phyloP scores from a whole-genome alignment of 2,797 vertebrate genomes.

The Acrossocheilus fasciatus region DNA sequence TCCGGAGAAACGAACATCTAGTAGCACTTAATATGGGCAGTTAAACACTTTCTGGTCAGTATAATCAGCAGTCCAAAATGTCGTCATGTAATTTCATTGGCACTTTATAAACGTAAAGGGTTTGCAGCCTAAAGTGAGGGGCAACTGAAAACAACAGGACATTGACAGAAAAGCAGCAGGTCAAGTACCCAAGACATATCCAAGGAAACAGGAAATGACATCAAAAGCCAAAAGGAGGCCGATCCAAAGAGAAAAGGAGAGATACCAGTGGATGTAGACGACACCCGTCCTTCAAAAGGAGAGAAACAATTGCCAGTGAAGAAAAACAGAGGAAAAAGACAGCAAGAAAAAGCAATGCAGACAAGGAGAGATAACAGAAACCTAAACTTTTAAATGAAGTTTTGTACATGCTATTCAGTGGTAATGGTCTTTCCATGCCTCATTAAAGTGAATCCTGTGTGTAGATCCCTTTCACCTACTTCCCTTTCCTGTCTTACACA shows the following conservation, averaged over 20 bases:
- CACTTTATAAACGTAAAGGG: not conserved
- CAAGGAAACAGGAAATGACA: slow-evolving; percentile 81
- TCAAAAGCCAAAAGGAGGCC: slow-evolving; percentile 75
- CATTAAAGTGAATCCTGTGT: not conserved
- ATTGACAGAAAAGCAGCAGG: slow-evolving; percentile 51
- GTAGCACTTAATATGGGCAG: slow-evolving; percentile 19
- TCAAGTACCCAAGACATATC: slow-evolving; percentile 77
- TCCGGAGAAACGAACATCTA: not conserved
- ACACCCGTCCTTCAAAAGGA: slow-evolving; percentile 61
- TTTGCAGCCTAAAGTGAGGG: not conserved
- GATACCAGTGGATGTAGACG: slow-evolving; percentile 66
- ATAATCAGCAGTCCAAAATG: not conserved
- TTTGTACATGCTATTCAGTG: not conserved
- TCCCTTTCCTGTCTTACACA: not conserved
- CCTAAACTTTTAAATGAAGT: slow-evolving; percentile 17
- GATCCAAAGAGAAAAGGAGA: slow-evolving; percentile 74
- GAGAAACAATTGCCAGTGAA: slow-evolving; percentile 59
- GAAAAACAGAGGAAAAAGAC: slow-evolving; percentile 58
- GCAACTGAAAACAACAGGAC: slow-evolving; percentile 41
- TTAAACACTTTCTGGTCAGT: not conserved
- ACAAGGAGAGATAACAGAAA: slow-evolving; percentile 32
- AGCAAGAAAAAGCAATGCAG: slow-evolving; percentile 11
- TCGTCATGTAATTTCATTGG: not conserved
- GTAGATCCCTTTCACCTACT: not conserved
- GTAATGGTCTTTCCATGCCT: slow-evolving; percentile 8